Evolutionary conservation across 2,113 vertebrate species (phyloP).

Genomic region (Ctenomys sociabilis): DNA sequence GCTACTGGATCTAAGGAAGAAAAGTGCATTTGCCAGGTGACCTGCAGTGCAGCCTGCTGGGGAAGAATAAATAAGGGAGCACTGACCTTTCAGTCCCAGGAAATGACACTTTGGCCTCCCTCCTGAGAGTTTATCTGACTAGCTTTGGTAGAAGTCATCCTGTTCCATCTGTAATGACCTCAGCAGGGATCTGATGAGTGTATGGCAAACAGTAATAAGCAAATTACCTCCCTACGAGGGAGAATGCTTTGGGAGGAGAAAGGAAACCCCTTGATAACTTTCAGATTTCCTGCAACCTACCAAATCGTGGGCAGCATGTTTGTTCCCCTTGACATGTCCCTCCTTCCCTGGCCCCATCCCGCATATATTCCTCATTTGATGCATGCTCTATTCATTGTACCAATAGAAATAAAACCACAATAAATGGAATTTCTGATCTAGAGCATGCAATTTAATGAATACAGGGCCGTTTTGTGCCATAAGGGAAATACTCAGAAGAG

Average conservation of each 20-base stretch:
- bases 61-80: slow-evolving; percentile 60
- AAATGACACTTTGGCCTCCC: slow-evolving; percentile 61
- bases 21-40: slow-evolving; percentile 70
- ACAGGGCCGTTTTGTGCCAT: not conserved
- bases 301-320: not conserved
- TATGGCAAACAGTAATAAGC: slow-evolving; percentile 16
- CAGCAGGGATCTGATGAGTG: slow-evolving; percentile 16
- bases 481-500: not conserved
- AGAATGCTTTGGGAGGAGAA: slow-evolving; percentile 12
- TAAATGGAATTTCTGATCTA: slow-evolving; percentile 49
- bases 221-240: slow-evolving; percentile 39
- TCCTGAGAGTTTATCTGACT: slow-evolving; percentile 38
- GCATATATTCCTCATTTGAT: not conserved
- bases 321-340: not conserved
- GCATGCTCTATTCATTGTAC: slow-evolving; percentile 23
- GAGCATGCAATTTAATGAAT: slow-evolving; percentile 27
- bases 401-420: not conserved
- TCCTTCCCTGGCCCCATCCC: not conserved
- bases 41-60: slow-evolving; percentile 68
- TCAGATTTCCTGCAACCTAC: not conserved
- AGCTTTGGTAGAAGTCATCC: slow-evolving; percentile 51
- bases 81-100: slow-evolving; percentile 66
- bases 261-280: not conserved
- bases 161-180: slow-evolving; percentile 41
- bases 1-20: slow-evolving; percentile 51